A percentile compares a stretch with the other conserved stretches of the same genome.
These are phyloP conservation scores for Chaetodon trifasciatus DNA, from an alignment of 2,797 vertebrate genomes.

Conservation along the genomic window DNA sequence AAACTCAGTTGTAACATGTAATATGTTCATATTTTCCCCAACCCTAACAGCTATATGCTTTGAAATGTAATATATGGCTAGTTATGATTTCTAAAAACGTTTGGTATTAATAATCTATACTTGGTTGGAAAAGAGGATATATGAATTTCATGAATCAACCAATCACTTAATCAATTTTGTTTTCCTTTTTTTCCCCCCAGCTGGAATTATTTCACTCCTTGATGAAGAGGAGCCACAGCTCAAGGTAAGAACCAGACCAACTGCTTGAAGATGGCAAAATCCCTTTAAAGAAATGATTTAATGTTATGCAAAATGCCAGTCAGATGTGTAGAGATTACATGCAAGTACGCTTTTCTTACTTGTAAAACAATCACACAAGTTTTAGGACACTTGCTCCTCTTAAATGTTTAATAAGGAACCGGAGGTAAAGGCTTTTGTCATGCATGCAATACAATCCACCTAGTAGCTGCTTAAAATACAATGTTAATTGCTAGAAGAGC, in stretches of 20 bases:
- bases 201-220: conserved; percentile 99
- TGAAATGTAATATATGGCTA: background rate
- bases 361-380: background rate
- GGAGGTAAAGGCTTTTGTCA: background rate
- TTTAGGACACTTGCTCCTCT: background rate
- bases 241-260: conserved; percentile 87
- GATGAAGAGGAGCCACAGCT: conserved; percentile 99
- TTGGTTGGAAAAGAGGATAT: background rate
- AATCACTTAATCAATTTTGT: background rate
- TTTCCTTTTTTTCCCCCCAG: conserved; percentile 79
- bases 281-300: background rate
- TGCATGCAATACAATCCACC: background rate
- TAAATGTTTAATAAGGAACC: background rate
- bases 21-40: background rate
- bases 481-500: background rate
- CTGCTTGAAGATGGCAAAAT: background rate
- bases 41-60: no score
- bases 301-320: background rate
- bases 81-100: background rate
- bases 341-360: background rate
- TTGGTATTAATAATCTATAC: background rate
- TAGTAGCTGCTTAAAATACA: background rate
- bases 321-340: background rate
- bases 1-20: background rate
- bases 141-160: background rate